Evolutionary conservation across 2,888 invertebrate species (phyloP), one percentile per base, ranked within the genome.

Genomic region (Drosophila nr. perissopoda): DNA sequence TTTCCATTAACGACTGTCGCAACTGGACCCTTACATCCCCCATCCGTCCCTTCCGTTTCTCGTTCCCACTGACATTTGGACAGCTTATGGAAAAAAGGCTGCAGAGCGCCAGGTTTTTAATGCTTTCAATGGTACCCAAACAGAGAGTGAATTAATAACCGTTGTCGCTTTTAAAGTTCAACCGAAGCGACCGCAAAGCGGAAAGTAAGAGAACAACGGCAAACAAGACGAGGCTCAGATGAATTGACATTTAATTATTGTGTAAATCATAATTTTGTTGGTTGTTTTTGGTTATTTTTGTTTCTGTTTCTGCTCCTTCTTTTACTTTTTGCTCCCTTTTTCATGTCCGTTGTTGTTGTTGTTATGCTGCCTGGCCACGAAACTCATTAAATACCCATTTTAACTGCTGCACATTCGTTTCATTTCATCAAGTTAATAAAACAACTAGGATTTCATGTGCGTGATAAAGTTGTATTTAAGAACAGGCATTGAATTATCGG

Each of bases 211-310:
- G 48, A 59, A 61, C 40, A 21, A 57, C 42, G 42, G 59, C 67
- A 45, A 36, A 68, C 56, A 57, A 70, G 49, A 74, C 36, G 66
- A 74, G 49, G 60, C 62, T 38, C 73, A 73, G 80, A 83, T 78
- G 85, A 87, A 85, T 87, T 87, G 88, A 83, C 88, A 87, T 87
- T 86, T 83, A 79, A 86, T 83, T 85, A 84, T 79, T 79, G 81
- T 73, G 83, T 85, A 87, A 87, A 84, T 85, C 88, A 85, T 83
- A 75, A 65, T 78, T 83, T 83, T 79, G 69, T 70, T 74, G 68
- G 60, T 31, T 49, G 49, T 31, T 54, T 38, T 45, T 64, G 58
- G 66, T 49, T 16, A 16, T 25, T 66, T 54, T 42, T 52, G 27
- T 27, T 31, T 8, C 25, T 25, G 25, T n/a, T 64, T 57, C 16